Percentiles rank a stretch among this genome's conserved stretches.
Evolutionary conservation across 2,888 invertebrate genomes (phyloP).

Genomic region (Rotaria magnacalcarata): DNA sequence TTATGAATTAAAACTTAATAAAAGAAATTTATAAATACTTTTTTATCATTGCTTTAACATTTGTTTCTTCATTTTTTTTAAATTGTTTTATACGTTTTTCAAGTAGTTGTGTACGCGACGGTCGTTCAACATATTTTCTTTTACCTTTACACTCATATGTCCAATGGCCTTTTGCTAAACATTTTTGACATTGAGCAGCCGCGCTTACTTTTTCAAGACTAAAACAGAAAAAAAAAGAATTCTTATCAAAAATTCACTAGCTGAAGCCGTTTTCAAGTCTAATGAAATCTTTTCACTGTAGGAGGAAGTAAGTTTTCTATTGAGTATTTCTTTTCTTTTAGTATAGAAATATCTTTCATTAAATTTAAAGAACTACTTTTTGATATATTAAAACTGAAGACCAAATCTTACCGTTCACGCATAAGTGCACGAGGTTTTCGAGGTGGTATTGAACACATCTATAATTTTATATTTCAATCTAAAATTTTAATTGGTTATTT

Average conservation of each 20-base stretch:
- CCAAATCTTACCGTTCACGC: conserved; percentile 12
- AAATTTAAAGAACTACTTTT: too few species aligned
- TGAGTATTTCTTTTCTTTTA: too few species aligned
- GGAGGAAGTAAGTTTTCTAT: too few species aligned
- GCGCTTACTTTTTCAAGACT: conserved; percentile 27
- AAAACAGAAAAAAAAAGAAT: background rate
- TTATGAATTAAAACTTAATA: background rate
- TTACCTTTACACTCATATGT: conserved; percentile 86
- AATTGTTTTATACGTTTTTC: conserved; percentile 67
- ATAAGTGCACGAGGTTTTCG: conserved; percentile 21
- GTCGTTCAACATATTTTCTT: conserved; percentile 77
- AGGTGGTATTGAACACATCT: background rate
- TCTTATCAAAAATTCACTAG: too few species aligned
- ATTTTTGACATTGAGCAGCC: conserved; percentile 75
- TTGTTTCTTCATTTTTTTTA: conserved; percentile 53
- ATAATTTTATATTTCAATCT: background rate
- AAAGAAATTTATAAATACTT: background rate
- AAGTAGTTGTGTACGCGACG: conserved; percentile 75
- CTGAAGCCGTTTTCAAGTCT: too few species aligned
- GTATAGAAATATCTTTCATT: too few species aligned
- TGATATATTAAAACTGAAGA: background rate
- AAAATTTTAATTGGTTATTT: background rate
- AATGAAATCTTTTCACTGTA: too few species aligned
- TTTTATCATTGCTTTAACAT: background rate
- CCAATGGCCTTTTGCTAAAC: conserved; percentile 83